phyloP scores from a whole-genome alignment of 2,797 vertebrate species.

The Centropyge bicolor region DNA sequence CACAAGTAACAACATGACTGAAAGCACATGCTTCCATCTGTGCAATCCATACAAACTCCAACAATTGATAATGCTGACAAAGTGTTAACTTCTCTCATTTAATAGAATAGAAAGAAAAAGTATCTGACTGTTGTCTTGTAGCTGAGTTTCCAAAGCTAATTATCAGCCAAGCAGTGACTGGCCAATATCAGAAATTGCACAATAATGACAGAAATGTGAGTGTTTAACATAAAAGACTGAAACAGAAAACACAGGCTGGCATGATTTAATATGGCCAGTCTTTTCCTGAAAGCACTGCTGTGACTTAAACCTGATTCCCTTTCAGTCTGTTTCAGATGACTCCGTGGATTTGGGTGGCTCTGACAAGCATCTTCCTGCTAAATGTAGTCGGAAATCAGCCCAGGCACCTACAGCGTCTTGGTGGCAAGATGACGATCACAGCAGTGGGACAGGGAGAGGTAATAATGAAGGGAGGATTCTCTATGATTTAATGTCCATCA shows the following conservation, averaged over 20 bases:
- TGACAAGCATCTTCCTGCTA: constrained; percentile 73
- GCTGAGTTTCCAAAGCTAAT: background rate
- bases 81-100: too few species aligned
- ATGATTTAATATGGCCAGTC: background rate
- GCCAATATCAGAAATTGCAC: background rate
- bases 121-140: background rate
- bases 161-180: background rate
- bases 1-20: too few species aligned
- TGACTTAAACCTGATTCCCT: background rate
- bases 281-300: background rate
- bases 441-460: constrained; percentile 69
- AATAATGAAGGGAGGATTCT: constrained; percentile 9
- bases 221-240: background rate
- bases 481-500: background rate
- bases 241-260: background rate
- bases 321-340: constrained; percentile 95
- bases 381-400: constrained; percentile 69
- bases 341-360: constrained; percentile 86
- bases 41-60: too few species aligned
- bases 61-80: too few species aligned
- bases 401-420: constrained; percentile 76
- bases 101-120: background rate
- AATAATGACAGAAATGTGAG: background rate
- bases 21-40: too few species aligned
- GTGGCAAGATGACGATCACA: constrained; percentile 84